Evolutionary conservation across 2,113 vertebrate species (phyloP), one percentile per base, ranked within the genome.

Genomic region (Hiodon tergisus): DNA sequence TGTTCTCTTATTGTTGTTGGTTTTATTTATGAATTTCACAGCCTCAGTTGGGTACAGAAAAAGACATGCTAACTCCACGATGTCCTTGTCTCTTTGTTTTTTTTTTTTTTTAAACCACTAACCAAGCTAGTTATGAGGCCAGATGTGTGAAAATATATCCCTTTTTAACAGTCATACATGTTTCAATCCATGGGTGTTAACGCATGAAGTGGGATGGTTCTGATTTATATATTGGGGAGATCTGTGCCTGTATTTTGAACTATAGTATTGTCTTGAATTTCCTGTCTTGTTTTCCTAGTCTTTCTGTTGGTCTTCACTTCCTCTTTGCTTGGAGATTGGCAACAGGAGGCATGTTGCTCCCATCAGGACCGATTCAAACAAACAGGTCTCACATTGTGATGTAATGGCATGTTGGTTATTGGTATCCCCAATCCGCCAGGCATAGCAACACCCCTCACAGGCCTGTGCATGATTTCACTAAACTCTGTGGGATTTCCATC

Each of bases 71-170:
- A 75, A 85, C 81, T 80, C 76, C 71, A 71, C 60, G 14, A 78
- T 78, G 81, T 80, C 75, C 76, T 78, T 72, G 68, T 62, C 78
- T 60, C 57, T 76, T 69, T 76, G 66, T 62, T 48, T 76, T 74
- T 63, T 55, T 77, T 77, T 68, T 77, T 77, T 80, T 78, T 77
- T 78, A 80, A 88, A 90, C 88, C 89, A 89, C 88, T 90, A 89
- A 84, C 77, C 73, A 78, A 77, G 78, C 81, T 78, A 79, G 68
- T 60, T 69, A 50, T 31, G 70, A 78, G 67, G 77, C 79, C 78
- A 79, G 69, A 78, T 62, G 71, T 81, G 80, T 78, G 67, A 77
- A 82, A 65, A 54, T 68, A 67, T 78, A 62, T 76, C 74, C 77
- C 65, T 78, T 75, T 73, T 75, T 72, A 77, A 58, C 16, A 13